Base-by-base conservation (phyloP, 2,888 invertebrate genomes). In the Sinhomidia bicolor region DNA sequence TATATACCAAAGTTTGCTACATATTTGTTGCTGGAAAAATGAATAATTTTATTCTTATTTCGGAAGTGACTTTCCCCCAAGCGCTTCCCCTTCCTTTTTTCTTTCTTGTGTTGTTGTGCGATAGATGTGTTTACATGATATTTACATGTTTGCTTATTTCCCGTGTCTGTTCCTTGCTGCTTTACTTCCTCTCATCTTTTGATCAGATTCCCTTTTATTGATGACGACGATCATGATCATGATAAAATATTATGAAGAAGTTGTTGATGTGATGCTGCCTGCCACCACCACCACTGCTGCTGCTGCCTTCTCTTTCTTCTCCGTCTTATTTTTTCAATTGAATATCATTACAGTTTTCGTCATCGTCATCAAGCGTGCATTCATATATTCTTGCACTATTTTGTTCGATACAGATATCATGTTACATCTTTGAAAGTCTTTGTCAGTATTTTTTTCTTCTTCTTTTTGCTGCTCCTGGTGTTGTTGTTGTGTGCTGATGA, bases 41-140 rank as follows among this genome's bases (percentile, higher is more conserved):
- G 78, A 78, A 57, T 78, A 29, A 78, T 78, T 78, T 78, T 78
- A 54, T 78, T 74, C 74, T 17, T 44, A 23, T 26, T 51, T 82
- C 68, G 85, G 85, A 85, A 85, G 85, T 85, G 79, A 80, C 85
- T 85, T 85, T 80, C 79, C 85, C 80, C 79, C 68, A 12, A 80
- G 85, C 85, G 60, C 84, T 84, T 84, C 84, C 84, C 83, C 83
- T 83, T 65, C 68, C 82, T 82, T 68, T 80, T 80, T 60, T 32
- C n/a, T n/a, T n/a, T 20, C 29, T 14, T 76, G 29, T 76, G 23
- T 32, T 29, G 23, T n/a, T 32, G 54, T 5, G 57, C 54, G 80
- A 47, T 47, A 68, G 65, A 47, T 47, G 32, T 81, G 65, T 65
- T 81, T 62, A 81, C 62, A 80, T 26, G 62, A 81, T 81, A 36